Percentiles rank a stretch among this genome's conserved stretches.
phyloP scores from a whole-genome alignment of 2,888 invertebrate species.

The Leucozona laternaria region DNA sequence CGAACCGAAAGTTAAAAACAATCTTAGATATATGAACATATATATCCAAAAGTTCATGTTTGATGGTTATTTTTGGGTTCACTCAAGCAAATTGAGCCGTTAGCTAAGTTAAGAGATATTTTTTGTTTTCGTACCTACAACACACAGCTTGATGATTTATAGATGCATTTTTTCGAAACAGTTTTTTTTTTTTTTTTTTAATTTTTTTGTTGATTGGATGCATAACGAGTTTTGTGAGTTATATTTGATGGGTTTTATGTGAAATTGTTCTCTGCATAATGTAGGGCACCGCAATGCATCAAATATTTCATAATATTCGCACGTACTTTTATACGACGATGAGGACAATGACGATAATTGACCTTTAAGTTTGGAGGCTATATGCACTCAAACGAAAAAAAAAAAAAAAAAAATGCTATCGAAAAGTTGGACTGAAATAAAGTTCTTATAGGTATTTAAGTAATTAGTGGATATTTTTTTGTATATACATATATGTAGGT shows the following conservation, averaged over 20 bases:
- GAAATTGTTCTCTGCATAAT: constrained; percentile 49
- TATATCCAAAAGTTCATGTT: constrained; percentile 4
- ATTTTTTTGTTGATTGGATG: constrained; percentile 32
- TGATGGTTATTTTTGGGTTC: constrained; percentile 51
- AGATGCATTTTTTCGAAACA: constrained; percentile 45
- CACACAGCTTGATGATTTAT: constrained; percentile 53
- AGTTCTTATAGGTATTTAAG: neutral
- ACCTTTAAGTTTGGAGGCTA: constrained; percentile 24
- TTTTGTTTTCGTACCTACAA: neutral
- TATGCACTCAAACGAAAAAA: neutral
- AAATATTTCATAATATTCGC: constrained; percentile 65
- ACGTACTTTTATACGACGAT: constrained; percentile 30
- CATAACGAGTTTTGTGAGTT: constrained; percentile 51
- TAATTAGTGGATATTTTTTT: constrained; percentile 38
- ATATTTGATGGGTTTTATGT: constrained; percentile 47
- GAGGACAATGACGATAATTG: constrained; percentile 20
- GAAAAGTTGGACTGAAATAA: constrained; percentile 13
- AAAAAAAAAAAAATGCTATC: neutral
- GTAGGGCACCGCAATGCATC: constrained; percentile 70
- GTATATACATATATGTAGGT: neutral
- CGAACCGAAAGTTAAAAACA: constrained; percentile 43
- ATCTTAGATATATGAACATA: neutral
- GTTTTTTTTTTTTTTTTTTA: neutral
- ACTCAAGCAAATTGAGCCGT: constrained; percentile 74
- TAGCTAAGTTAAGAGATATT: constrained; percentile 38